Percentiles rank a stretch among this genome's conserved stretches.
Conservation (phyloP, 2,888 invertebrate genomes). For the Agrochola litura region DNA sequence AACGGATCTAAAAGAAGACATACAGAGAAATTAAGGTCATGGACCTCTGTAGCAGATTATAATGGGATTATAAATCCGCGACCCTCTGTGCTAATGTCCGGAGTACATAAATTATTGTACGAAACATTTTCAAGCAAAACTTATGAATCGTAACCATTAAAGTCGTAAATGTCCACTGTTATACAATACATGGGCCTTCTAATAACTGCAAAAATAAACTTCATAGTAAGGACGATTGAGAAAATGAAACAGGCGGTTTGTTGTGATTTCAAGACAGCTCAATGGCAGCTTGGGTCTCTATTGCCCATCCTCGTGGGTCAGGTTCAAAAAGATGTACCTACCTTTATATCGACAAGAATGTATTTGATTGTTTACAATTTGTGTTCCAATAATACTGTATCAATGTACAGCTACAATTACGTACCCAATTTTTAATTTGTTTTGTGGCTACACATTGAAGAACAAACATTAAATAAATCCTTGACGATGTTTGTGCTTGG, state of each 20-base stretch:
- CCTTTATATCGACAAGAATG: not conserved
- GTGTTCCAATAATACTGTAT: not conserved
- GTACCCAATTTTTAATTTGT: not conserved
- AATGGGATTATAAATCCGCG: not conserved
- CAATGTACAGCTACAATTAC: too few species aligned
- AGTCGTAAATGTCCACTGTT: not conserved
- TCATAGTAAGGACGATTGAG: not conserved
- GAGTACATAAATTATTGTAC: slow-evolving; percentile 8
- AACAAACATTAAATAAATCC: too few species aligned
- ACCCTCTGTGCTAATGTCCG: slow-evolving; percentile 3
- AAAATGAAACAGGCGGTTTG: not conserved
- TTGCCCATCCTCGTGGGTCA: not conserved
- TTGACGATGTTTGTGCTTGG: too few species aligned
- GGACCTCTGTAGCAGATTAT: not conserved
- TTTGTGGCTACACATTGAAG: not conserved
- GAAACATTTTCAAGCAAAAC: slow-evolving; percentile 9
- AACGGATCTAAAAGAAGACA: not conserved
- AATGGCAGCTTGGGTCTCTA: not conserved
- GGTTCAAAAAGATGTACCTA: not conserved
- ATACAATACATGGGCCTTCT: not conserved
- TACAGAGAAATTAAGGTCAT: not conserved
- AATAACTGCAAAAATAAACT: not conserved
- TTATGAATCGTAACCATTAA: not conserved
- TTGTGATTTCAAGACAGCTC: not conserved
- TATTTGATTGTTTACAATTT: too few species aligned